Evolutionary conservation across 2,113 vertebrate genomes (phyloP), one percentile per base, ranked within the genome.

Genomic region (Paraplagusia blochii): DNA sequence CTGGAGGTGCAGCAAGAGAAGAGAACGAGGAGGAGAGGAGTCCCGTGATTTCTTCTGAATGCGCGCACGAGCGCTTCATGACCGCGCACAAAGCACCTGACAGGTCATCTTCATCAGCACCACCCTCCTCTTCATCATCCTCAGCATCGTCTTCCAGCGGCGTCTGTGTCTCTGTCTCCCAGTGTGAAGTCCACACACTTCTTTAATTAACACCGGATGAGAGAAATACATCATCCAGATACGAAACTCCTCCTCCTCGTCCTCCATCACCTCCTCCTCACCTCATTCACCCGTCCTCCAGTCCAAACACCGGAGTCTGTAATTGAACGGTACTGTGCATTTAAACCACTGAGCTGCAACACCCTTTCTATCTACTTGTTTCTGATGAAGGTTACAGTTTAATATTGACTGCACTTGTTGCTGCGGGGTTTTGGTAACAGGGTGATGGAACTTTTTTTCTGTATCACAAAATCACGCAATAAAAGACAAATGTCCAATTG

Each of bases 81-180:
- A 52, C 55, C 2, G 56, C 44, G 58, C 60, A 50, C 45, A 69
- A 16, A 49, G 53, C 68, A 73, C 65, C 79, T 70, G 76, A 51
- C 56, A 59, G 76, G 69, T 79, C 70, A 72, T 47, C 22, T 29
- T 29, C 22, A 29, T 29, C 22, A 29, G 22, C 22, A 29, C 6
- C 22, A 29, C 22, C 22, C 22, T 29, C 22, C 2, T 29, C 22
- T 4, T 29, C 22, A 29, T 29, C 22, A 29, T 29, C 22, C 6
- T 29, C 22, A 29, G 2, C 22, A 29, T 6, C 54, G 66, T 50
- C 54, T 44, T 35, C 58, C 65, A 36, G 57, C 64, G 16, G 43
- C 55, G 60, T 40, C 38, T 40, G 38, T 40, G 38, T 2, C 38
- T 40, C 10, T 40, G 5, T 22, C 19, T 11, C 46, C 7, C 47